Conservation (phyloP, 2,113 vertebrate species). For the Stigmatopora argus region DNA sequence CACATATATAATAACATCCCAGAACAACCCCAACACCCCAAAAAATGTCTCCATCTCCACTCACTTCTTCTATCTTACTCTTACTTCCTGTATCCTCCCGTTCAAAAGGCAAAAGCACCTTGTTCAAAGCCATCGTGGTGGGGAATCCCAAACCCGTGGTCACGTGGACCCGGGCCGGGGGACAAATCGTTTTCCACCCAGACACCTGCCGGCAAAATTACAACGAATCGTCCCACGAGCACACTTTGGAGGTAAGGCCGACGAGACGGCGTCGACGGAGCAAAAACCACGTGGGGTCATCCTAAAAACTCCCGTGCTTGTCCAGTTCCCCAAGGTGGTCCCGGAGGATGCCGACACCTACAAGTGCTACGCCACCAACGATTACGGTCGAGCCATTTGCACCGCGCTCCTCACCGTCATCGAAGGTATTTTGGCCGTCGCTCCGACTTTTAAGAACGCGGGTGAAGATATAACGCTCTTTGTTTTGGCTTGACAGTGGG, state of each 20-base stretch:
- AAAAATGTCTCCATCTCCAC: not conserved
- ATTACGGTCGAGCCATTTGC: conserved; percentile 78
- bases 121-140: conserved; percentile 76
- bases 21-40: too few relatives aligned
- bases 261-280: not conserved
- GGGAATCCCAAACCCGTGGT: conserved; percentile 78
- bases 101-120: conserved; percentile 75
- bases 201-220: conserved; percentile 70
- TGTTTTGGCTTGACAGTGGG: conserved; percentile 71
- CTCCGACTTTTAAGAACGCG: not conserved
- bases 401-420: conserved; percentile 77
- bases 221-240: conserved; percentile 56
- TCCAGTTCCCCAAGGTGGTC: conserved; percentile 76
- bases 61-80: not conserved
- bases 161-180: conserved; percentile 70
- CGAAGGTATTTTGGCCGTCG: conserved; percentile 64
- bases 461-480: not conserved
- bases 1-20: too few relatives aligned
- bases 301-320: too few relatives aligned
- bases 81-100: conserved; percentile 4
- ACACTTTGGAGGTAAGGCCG: conserved; percentile 75
- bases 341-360: conserved; percentile 77
- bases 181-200: conserved; percentile 65
- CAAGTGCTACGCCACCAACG: conserved; percentile 79
- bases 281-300: too few relatives aligned